A percentile compares a stretch with the other conserved stretches of the same genome.
Evolutionary conservation across 1,140 invertebrate species (phyloP).

Genomic region (Drosophila murphyi): DNA sequence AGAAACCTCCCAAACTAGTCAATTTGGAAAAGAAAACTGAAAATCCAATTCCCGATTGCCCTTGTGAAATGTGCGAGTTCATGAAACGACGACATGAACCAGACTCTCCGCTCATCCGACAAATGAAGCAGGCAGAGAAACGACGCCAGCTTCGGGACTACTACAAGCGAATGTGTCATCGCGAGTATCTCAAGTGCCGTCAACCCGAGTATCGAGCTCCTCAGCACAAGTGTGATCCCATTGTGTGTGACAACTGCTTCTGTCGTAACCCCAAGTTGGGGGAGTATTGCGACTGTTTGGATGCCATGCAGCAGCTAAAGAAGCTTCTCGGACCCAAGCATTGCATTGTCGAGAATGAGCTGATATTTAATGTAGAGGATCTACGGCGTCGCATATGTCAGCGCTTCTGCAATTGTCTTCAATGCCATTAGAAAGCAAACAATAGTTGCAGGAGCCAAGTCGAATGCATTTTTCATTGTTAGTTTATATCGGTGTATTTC

Average conservation of each 20-base stretch:
- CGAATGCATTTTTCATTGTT: not conserved
- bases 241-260: conserved; percentile 32
- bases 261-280: conserved; percentile 24
- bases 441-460: not conserved
- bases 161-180: conserved; percentile 34
- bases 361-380: conserved; percentile 24
- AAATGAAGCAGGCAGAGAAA: conserved; percentile 43
- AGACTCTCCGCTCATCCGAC: conserved; percentile 46
- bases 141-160: conserved; percentile 35
- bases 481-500: no score
- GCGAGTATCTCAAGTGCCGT: conserved; percentile 27
- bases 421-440: not conserved
- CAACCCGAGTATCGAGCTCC: not conserved
- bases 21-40: no score
- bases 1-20: not conserved
- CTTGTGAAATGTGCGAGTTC: conserved; percentile 49
- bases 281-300: conserved; percentile 40
- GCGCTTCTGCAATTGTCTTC: conserved; percentile 6
- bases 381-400: not conserved
- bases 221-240: conserved; percentile 37
- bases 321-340: conserved; percentile 22
- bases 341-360: conserved; percentile 7
- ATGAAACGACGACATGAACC: conserved; percentile 15
- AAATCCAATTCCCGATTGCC: conserved; percentile 24
- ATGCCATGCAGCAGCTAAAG: conserved; percentile 48